Conservation (phyloP, 2,113 vertebrate genomes). For the Trematocara marginatum region DNA sequence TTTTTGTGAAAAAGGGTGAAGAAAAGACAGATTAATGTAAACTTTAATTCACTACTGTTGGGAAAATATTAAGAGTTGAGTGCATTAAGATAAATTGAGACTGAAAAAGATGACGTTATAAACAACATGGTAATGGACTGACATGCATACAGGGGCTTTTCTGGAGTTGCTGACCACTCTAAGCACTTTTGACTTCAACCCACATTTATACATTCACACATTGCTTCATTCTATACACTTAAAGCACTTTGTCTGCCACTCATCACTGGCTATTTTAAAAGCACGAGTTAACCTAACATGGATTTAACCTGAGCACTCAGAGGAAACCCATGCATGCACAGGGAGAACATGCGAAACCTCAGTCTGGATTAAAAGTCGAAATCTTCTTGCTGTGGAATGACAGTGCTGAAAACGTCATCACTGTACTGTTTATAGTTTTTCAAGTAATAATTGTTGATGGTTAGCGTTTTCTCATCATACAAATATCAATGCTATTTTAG, state of each 20-base stretch:
- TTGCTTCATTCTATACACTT: not conserved
- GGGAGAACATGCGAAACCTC: accelerated
- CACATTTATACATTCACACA: not conserved
- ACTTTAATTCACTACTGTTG: not conserved
- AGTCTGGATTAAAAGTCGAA: not conserved
- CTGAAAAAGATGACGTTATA: not conserved
- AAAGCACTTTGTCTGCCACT: not conserved
- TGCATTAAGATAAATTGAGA: not conserved
- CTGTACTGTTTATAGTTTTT: not conserved
- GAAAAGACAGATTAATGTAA: not conserved
- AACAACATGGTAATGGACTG: not conserved
- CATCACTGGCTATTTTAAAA: not conserved
- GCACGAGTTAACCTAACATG: not conserved
- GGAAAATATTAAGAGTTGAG: not conserved
- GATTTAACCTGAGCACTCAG: accelerated
- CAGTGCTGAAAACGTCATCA: not conserved
- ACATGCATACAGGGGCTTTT: not conserved
- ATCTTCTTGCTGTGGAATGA: no score
- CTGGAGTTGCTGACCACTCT: not conserved
- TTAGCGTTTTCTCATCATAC: not conserved
- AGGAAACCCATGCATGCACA: not conserved
- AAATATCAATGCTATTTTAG: accelerated
- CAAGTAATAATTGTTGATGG: not conserved
- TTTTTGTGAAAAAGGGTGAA: not conserved
- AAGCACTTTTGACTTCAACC: not conserved